Evolutionary conservation across 2,113 vertebrate species (phyloP), one percentile per base, ranked within the genome.

Genomic region (Mus pahari): DNA sequence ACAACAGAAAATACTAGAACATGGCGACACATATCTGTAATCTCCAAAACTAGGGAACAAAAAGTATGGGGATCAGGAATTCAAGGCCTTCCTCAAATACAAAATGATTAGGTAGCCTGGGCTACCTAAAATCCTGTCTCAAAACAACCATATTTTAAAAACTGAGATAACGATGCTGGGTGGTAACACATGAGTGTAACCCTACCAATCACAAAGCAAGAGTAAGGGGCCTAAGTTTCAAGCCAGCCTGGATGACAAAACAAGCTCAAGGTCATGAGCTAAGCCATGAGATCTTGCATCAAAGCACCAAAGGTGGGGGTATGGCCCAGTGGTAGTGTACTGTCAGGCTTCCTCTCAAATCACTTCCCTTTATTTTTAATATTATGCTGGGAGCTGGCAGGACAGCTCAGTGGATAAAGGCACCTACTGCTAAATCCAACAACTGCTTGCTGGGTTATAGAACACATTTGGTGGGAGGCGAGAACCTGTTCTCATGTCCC

Each of bases 341-440:
- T 93, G 75, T 45, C n/a, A 8, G 33, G 74, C 50, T 97, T 92
- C 39, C 68, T 90, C 28, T 16, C 13, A 78, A 45, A 92, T 19
- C 62, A 94, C 2, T 36, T 53, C 19, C 11, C 16, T 31, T 50
- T 90, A 86, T 68, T 97, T 86, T 74, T 92, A 96, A 96, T 83
- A 88, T 10, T 28, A 74, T 33, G 13, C 89, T 89, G 81, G 58
- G 24, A 13, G n/a, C n/a, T 62, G 55, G n/a, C 3, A 62, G 24
- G 81, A 83, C 13, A 62, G 60, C n/a, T 42, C n/a, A 62, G 81
- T 10, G 26, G 26, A 55, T 39, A 82, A 58, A 58, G 78, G 36
- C 13, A 16, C 53, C 22, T 58, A 36, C 55, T 60, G 20, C 79
- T 55, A 82, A 28, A 28, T n/a, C 81, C 3, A 7, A 62, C 7